Evolutionary conservation across 2,888 invertebrate species (phyloP), one percentile per base, ranked within the genome.

Genomic region (Steinernema scapterisci): DNA sequence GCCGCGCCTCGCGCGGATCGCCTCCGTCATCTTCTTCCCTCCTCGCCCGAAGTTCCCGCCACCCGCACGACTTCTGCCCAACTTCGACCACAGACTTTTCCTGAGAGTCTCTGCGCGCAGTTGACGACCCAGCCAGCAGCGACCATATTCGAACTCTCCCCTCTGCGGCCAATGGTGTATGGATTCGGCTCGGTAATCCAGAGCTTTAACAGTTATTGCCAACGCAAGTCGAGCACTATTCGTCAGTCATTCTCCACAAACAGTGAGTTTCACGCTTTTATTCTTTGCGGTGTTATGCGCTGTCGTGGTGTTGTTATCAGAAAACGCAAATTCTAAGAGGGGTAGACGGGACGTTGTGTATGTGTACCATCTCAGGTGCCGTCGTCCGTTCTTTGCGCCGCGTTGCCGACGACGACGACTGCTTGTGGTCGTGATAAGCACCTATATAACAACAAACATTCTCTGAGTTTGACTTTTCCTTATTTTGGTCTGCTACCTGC

Each of bases 191-290:
- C 81, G 73, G 83, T 83, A 45, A 73, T 86, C 72, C 82, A 83
- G 74, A 84, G 81, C 74, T 75, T 86, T 71, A 86, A 86, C 80
- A 80, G 72, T 73, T 86, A 83, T 75, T 86, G 81, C 76, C 84
- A 85, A 74, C 83, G 85, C 63, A 81, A 80, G 52, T 80, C 85
- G 16, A 78, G 76, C 19, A 82, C 82, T 51, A 70, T 85, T 51
- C 79, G 83, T 25, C 83, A 83, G 63, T 81, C 83, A 13, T 76
- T 86, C 51, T 83, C 84, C 21, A 82, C 82, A 43, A 76, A 80
- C 31, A 78, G 85, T 85, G 72, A 75, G 84, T 82, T 71, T 7
- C 19, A 48, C 48, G 16, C 48, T 48, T 48, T 19, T 48, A 5
- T 48, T 48, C 19, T 48, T 48, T 19, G 48, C 48, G 48, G n/a